Evolutionary conservation across 2,113 vertebrate species (phyloP).

Genomic region (Lamprotornis superbus): DNA sequence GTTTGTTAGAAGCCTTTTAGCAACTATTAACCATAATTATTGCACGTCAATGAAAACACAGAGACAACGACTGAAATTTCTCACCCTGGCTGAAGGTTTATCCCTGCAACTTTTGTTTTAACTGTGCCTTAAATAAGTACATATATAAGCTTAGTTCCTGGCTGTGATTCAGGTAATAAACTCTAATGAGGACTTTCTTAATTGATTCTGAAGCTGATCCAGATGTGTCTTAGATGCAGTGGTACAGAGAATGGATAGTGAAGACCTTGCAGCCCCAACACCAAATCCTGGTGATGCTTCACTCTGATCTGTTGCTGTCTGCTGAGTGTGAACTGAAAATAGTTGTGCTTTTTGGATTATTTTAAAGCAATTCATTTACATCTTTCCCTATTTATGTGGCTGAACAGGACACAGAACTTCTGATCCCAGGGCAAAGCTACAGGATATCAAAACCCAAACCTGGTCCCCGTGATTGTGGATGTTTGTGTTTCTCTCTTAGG

Average conservation of each 20-base stretch:
- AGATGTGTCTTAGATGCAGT: accelerated
- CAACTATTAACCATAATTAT: slow-evolving; percentile 24
- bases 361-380: accelerated
- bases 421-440: not conserved
- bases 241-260: not conserved
- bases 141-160: not conserved
- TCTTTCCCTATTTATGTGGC: accelerated
- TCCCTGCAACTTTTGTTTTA: not conserved
- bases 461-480: accelerated
- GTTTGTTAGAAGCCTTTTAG: slow-evolving; percentile 54
- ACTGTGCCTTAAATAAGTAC: not conserved
- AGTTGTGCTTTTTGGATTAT: accelerated
- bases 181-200: not conserved
- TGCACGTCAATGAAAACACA: not conserved
- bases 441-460: not conserved
- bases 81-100: not conserved
- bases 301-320: not conserved
- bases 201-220: not conserved
- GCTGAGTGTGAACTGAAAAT: not conserved
- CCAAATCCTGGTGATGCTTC: not conserved
- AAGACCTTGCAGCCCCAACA: not conserved
- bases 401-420: not conserved
- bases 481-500: not conserved
- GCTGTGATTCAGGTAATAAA: not conserved
- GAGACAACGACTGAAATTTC: not conserved